A percentile compares a stretch with the other conserved stretches of the same genome.
phyloP scores from a whole-genome alignment of 1,140 invertebrate genomes.

The Coenobita brevimanus region DNA sequence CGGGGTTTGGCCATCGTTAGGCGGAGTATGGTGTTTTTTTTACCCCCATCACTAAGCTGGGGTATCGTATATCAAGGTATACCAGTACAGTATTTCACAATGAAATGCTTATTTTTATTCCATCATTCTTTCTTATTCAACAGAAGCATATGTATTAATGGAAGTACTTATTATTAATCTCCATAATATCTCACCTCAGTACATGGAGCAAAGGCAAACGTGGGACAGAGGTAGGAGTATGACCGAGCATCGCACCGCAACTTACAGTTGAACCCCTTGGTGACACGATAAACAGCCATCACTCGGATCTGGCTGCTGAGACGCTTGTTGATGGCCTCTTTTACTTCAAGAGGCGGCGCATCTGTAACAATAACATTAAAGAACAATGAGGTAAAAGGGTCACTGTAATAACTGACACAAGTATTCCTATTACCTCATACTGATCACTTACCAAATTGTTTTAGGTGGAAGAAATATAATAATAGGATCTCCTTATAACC shows the following conservation, averaged over 20 bases:
- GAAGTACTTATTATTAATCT: not conserved
- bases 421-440: not conserved
- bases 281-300: conserved; percentile 14
- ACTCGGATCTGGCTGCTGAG: conserved; percentile 12
- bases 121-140: no score
- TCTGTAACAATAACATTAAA: not conserved
- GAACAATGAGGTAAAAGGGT: not conserved
- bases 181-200: conserved; percentile 7
- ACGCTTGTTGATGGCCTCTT: conserved; percentile 7
- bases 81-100: not conserved
- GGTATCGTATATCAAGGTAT: no score
- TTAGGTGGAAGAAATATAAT: no score
- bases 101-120: no score
- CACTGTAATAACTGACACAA: not conserved
- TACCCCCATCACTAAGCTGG: no score
- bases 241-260: conserved; percentile 23
- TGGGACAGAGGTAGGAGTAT: conserved; percentile 27
- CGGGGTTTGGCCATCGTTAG: no score
- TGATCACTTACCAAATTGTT: no score
- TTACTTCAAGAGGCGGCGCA: conserved; percentile 6
- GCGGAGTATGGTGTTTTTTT: no score
- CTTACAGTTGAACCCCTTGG: not conserved
- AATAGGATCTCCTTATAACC: no score
- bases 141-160: no score
- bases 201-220: conserved; percentile 31